These are phyloP conservation scores for Hirundichthys speculiger DNA, from an alignment of 2,113 vertebrate genomes.

Conservation along the genomic window DNA sequence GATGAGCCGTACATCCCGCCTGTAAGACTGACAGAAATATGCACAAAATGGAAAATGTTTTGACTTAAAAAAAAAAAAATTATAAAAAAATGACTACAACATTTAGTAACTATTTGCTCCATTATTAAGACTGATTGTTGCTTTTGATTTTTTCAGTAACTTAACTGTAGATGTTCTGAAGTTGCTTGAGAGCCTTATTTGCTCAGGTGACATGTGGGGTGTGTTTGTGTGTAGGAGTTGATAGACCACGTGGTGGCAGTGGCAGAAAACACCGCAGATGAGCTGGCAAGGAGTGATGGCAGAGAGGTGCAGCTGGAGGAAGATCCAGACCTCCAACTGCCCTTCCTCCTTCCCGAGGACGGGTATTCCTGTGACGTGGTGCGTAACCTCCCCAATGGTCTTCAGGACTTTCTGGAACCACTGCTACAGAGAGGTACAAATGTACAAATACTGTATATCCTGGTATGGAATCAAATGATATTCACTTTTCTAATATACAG, in stretches of 20 bases:
- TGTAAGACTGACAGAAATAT: slow-evolving; percentile 75
- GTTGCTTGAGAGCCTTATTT: neutral
- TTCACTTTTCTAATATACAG: no score
- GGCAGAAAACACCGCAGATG: slow-evolving; percentile 96
- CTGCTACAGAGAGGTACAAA: slow-evolving; percentile 92
- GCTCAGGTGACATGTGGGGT: neutral
- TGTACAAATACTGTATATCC: neutral
- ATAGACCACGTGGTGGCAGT: slow-evolving; percentile 94
- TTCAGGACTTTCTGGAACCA: slow-evolving; percentile 97
- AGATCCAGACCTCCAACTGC: slow-evolving; percentile 97
- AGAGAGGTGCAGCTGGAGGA: slow-evolving; percentile 95
- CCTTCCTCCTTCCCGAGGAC: slow-evolving; percentile 96
- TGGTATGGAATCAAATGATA: neutral
- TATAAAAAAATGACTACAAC: no score
- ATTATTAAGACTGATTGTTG: no score
- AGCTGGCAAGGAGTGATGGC: slow-evolving; percentile 94
- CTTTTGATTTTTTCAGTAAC: no score
- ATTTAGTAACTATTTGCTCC: no score
- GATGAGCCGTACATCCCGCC: slow-evolving; percentile 96
- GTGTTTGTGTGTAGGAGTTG: slow-evolving; percentile 84
- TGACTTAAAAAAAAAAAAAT: no score
- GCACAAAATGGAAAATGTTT: neutral
- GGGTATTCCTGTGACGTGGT: slow-evolving; percentile 98
- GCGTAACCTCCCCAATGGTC: slow-evolving; percentile 92
- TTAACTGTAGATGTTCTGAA: no score